Base-by-base conservation (phyloP, 2,888 invertebrate species). In the Clanis bilineata region DNA sequence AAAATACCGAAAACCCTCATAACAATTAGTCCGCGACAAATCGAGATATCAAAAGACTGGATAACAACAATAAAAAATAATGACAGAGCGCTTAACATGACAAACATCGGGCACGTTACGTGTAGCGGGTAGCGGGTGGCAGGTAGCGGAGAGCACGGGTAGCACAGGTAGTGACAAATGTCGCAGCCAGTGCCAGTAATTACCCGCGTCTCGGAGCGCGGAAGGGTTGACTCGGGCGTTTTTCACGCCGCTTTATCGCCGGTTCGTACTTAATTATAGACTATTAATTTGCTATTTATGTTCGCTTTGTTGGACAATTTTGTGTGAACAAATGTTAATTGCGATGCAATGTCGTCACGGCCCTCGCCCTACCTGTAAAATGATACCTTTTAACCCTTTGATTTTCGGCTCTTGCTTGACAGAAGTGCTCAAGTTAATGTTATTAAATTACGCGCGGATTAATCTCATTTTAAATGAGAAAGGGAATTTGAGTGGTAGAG, bases 211-310 rank as follows among this genome's bases (percentile, higher is more conserved):
- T 51, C 47, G 18, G 41, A 15, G 36, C 45, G 23, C 45, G 45
- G 32, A 51, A 51, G 51, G 51, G 51, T 51, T 47, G 47, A 23
- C n/a, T 28, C 32, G 51, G 32, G 18, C 69, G 73, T 76, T 76
- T 76, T 74, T 76, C 76, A 76, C 60, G 58, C 62, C 67, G 70
- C 66, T 71, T 72, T 73, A 69, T 68, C 62, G 64, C 63, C 51
- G 32, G 15, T 47, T 51, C 51, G 51, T 51, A 32, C 51, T 51
- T 51, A 51, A 51, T 51, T 51, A 51, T 51, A 51, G 51, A 51
- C 51, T 32, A 51, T 51, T 51, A 51, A 51, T 51, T 51, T 51
- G 51, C 32, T 32, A 51, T 51, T 51, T 51, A 51, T 51, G 18
- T 51, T 32, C 28, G 18, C 18, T 32, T 51, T 51, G 51, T 32